Conservation (phyloP, 2,888 invertebrate species). For the Gryllus longicercus region DNA sequence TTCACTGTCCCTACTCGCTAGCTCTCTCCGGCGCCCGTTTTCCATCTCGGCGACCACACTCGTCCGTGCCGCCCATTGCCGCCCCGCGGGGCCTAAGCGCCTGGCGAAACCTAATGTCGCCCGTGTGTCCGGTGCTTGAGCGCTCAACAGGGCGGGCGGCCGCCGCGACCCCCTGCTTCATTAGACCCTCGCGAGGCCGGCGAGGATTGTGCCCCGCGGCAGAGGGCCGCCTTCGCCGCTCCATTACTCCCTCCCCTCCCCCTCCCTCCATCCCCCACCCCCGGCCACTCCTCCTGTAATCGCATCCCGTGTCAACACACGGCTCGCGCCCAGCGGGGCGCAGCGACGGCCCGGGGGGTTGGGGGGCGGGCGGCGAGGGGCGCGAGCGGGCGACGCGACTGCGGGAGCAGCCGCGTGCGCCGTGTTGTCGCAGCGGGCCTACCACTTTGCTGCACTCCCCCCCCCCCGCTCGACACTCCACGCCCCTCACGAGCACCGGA, state of each 20-base stretch:
- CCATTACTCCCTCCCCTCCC: conserved; percentile 41
- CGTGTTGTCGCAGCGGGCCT: too few species aligned
- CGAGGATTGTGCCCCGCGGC: conserved; percentile 11
- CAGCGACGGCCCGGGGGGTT: too few species aligned
- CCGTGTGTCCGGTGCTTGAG: neutral
- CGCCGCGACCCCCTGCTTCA: neutral
- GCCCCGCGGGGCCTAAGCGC: neutral
- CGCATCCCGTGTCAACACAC: conserved; percentile 30
- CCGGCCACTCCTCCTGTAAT: conserved; percentile 43
- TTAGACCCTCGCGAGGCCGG: neutral
- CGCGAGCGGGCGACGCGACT: too few species aligned
- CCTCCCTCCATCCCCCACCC: conserved; percentile 43
- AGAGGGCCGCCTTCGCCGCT: neutral
- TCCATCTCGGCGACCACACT: too few species aligned
- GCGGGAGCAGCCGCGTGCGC: too few species aligned
- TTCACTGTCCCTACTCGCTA: too few species aligned
- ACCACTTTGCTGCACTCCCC: too few species aligned
- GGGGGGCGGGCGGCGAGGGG: too few species aligned
- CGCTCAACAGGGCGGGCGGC: neutral
- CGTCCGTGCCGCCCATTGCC: too few species aligned
- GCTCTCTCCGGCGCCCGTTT: too few species aligned
- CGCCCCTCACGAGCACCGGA: too few species aligned
- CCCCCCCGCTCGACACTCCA: too few species aligned
- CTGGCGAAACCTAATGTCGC: neutral
- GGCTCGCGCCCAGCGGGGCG: conserved; percentile 3